phyloP scores from a whole-genome alignment of 2,113 vertebrate genomes.

The Dicaeum eximium region DNA sequence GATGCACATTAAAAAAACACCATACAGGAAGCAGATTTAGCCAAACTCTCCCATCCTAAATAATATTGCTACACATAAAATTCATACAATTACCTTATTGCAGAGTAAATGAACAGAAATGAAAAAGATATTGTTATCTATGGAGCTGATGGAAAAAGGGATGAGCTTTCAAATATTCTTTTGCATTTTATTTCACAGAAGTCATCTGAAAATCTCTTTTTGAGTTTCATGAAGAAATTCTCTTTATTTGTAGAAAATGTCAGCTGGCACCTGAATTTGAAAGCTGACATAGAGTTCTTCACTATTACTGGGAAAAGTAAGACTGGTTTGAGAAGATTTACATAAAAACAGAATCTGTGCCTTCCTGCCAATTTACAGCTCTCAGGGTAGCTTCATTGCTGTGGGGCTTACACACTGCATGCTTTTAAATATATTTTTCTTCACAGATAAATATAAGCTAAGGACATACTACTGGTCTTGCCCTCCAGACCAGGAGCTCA shows the following conservation, averaged over 20 bases:
- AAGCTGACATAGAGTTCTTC: background rate
- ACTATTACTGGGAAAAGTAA: background rate
- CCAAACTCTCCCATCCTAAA: background rate
- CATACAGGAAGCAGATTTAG: background rate
- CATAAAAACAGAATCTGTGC: background rate
- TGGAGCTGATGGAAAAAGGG: background rate
- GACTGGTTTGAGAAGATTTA: background rate
- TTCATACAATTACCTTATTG: background rate
- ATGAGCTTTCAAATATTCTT: background rate
- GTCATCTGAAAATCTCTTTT: background rate
- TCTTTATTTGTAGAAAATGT: background rate
- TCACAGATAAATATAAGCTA: background rate
- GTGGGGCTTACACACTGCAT: background rate
- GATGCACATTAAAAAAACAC: background rate
- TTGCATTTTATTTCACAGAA: background rate
- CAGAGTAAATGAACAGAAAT: background rate
- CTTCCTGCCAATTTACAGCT: background rate
- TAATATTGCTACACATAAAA: background rate
- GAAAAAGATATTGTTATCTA: background rate
- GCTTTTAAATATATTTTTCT: background rate
- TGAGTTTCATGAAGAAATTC: background rate
- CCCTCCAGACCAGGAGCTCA: background rate
- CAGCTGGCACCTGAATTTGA: background rate
- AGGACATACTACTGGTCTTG: background rate
- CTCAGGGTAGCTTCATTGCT: background rate